phyloP scores from a whole-genome alignment of 2,113 vertebrate genomes.

The Malurus melanocephalus region DNA sequence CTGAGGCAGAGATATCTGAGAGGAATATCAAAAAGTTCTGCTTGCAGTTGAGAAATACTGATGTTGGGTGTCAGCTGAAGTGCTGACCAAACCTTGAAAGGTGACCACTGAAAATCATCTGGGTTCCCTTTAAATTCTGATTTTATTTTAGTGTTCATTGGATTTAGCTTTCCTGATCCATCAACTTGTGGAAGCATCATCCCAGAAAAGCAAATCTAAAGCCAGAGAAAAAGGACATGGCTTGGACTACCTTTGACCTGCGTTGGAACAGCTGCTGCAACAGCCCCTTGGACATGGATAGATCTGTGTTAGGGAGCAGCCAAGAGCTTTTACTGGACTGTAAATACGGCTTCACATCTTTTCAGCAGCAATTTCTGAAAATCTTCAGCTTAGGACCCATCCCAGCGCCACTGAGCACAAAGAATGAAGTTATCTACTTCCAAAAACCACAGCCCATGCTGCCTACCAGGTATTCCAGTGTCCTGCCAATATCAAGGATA shows the following conservation, averaged over 20 bases:
- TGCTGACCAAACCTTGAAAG: background rate
- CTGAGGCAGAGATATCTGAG: background rate
- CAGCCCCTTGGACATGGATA: background rate
- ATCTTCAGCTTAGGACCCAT: background rate
- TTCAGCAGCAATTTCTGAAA: background rate
- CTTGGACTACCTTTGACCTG: background rate
- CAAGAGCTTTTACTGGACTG: background rate
- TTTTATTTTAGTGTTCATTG: background rate
- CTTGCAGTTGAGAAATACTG: background rate
- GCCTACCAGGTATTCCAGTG: constrained; percentile 87
- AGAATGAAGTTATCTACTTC: background rate
- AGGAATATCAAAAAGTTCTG: background rate
- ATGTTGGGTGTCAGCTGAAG: background rate
- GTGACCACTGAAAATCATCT: background rate
- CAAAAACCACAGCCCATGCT: background rate
- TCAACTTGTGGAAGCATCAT: background rate
- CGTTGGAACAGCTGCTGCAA: background rate
- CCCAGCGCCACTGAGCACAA: background rate
- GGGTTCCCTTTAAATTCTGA: background rate
- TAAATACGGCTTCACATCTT: background rate
- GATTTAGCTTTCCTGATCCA: background rate
- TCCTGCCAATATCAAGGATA: constrained; percentile 88
- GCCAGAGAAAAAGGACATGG: background rate
- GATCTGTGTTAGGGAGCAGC: background rate
- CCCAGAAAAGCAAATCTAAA: background rate